These are phyloP conservation scores for Perognathus longimembris DNA, from an alignment of 2,113 vertebrate species.

Conservation along the genomic window DNA sequence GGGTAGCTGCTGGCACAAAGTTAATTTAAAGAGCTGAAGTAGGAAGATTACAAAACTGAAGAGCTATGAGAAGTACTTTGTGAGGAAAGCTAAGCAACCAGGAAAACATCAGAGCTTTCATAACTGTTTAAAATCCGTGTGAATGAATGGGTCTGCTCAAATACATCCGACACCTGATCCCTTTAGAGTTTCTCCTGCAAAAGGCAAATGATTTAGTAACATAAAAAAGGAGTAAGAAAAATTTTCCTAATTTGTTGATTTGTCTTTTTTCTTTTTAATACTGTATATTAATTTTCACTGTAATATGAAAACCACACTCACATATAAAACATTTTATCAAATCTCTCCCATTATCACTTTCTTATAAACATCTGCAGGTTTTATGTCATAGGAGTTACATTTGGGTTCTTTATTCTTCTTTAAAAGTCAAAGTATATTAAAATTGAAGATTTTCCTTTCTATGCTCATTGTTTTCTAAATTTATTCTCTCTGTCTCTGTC, in stretches of 20 bases:
- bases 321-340: too few species aligned
- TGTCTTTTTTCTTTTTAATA: too few species aligned
- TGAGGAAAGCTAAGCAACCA: conserved; percentile 38
- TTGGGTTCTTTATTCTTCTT: not conserved
- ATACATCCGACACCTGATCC: not conserved
- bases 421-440: not conserved
- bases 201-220: not conserved
- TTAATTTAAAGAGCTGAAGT: conserved; percentile 50
- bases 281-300: too few species aligned
- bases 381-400: not conserved
- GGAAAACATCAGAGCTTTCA: not conserved
- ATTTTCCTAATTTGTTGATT: not conserved
- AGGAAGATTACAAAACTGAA: conserved; percentile 35
- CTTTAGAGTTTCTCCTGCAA: not conserved
- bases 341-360: too few species aligned
- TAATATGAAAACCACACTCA: too few species aligned
- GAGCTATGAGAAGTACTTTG: conserved; percentile 32
- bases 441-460: not conserved
- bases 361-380: not conserved
- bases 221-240: not conserved
- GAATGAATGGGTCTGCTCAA: not conserved
- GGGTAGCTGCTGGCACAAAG: conserved; percentile 28
- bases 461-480: not conserved
- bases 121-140: conserved; percentile 20
- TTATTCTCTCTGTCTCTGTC: too few species aligned